Percentiles rank a stretch among this genome's conserved stretches.
phyloP scores from a whole-genome alignment of 2,888 invertebrate species.

The Drosophila paramelanica region DNA sequence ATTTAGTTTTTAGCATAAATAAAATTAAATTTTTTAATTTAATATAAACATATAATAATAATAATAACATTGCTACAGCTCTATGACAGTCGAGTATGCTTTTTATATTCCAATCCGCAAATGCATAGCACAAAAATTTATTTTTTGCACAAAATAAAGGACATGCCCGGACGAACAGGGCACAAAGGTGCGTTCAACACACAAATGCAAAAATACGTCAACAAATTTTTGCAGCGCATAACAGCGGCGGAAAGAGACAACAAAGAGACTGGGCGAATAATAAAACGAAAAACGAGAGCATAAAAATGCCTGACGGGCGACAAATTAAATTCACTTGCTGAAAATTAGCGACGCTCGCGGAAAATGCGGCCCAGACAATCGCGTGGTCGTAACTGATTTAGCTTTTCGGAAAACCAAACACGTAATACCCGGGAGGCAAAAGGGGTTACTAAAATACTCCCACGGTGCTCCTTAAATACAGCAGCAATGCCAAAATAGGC shows the following conservation, averaged over 20 bases:
- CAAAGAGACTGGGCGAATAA: background rate
- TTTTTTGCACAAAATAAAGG: constrained; percentile 31
- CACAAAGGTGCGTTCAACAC: constrained; percentile 33
- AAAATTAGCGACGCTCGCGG: constrained; percentile 65
- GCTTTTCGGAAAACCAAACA: constrained; percentile 64
- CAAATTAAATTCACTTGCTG: constrained; percentile 64
- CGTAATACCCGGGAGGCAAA: constrained; percentile 46
- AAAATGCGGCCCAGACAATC: constrained; percentile 48
- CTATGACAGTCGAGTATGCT: background rate
- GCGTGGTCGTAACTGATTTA: constrained; percentile 44
- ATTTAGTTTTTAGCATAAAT: too few species aligned
- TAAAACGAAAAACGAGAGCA: constrained; percentile 28
- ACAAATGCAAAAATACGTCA: constrained; percentile 27
- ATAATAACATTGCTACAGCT: too few species aligned
- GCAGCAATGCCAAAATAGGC: constrained; percentile 39
- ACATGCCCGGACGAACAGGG: constrained; percentile 34
- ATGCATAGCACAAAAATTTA: constrained; percentile 25
- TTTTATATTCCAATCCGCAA: constrained; percentile 7
- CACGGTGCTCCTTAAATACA: constrained; percentile 33
- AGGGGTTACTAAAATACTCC: background rate
- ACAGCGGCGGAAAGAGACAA: background rate
- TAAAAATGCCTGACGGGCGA: constrained; percentile 54
- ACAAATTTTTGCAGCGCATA: background rate
- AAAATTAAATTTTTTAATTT: too few species aligned
- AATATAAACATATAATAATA: too few species aligned